Conservation (phyloP, 2,797 vertebrate species). For the Sebastiscus albofasciatus region DNA sequence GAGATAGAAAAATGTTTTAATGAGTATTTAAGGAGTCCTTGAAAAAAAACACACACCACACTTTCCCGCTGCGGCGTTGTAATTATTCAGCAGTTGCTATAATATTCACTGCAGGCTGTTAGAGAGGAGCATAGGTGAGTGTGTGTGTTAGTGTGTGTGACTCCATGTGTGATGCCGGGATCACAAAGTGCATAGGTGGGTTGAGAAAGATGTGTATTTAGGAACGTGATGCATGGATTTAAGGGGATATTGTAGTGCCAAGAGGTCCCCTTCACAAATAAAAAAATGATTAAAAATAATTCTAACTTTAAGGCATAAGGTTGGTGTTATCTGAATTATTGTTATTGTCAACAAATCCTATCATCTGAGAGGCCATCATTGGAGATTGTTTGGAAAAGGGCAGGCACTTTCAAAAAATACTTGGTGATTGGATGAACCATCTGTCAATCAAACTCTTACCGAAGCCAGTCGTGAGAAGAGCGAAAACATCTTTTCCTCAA, state of each 20-base stretch:
- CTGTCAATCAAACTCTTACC: no score
- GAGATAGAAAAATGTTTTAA: slow-evolving; percentile 11
- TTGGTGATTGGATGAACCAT: no score
- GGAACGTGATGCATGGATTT: neutral
- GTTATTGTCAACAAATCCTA: neutral
- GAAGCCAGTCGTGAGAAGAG: no score
- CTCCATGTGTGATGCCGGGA: neutral
- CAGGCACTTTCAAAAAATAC: no score
- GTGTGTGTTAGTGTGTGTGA: neutral
- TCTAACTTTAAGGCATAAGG: no score
- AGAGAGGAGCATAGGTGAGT: neutral
- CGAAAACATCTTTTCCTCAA: no score
- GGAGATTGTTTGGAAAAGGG: no score
- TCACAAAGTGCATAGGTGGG: neutral
- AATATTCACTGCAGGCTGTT: slow-evolving; percentile 26
- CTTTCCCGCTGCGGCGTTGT: neutral
- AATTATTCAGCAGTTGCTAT: slow-evolving; percentile 30
- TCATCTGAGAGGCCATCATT: no score
- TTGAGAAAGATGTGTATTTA: neutral
- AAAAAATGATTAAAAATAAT: no score
- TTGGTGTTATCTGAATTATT: neutral
- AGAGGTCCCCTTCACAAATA: neutral
- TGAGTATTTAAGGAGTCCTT: neutral
- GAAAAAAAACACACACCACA: neutral
- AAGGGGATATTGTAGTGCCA: neutral